Base-by-base conservation (phyloP, 2,797 vertebrate species). In the Rhinatrema bivittatum region DNA sequence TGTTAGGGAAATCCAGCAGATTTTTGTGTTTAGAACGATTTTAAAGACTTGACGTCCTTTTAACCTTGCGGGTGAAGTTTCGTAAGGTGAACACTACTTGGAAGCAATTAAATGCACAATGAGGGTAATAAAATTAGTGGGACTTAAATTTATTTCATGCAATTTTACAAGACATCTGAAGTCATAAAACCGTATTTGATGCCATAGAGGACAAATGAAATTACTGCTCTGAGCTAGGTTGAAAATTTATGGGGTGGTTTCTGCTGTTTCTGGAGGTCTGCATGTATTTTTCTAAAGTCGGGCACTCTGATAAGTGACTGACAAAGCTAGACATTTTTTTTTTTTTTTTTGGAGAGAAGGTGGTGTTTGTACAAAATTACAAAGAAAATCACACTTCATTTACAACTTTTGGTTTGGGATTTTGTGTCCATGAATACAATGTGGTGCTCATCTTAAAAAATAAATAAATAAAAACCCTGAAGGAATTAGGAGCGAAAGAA, bases 381-480 rank as follows among this genome's bases (percentile, higher is more conserved):
- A 60, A 61, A 53, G n/a, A n/a, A n/a, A n/a, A n/a, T n/a, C n/a
- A n/a, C n/a, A n/a, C n/a, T n/a, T n/a, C n/a, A n/a, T n/a, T n/a
- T n/a, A n/a, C n/a, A n/a, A n/a, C n/a, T n/a, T n/a, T n/a, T n/a
- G n/a, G n/a, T n/a, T n/a, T n/a, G n/a, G n/a, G n/a, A n/a, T n/a
- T n/a, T n/a, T n/a, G n/a, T n/a, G n/a, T n/a, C n/a, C n/a, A n/a
- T 28, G 56, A 75, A 74, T 78, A 61, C 75, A 75, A 70, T 68
- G 65, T 66, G 45, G 46, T 52, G 52, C 22, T 68, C 62, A 76
- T 63, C 41, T 53, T 48, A 72, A 64, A 58, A n/a, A n/a, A n/a
- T n/a, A n/a, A n/a, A n/a, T n/a, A n/a, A n/a, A n/a, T n/a, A n/a
- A n/a, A n/a, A n/a, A n/a, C n/a, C n/a, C n/a, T n/a, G n/a, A n/a